Evolutionary conservation across 2,797 vertebrate genomes (phyloP).

Genomic region (Limnodromus scolopaceus): DNA sequence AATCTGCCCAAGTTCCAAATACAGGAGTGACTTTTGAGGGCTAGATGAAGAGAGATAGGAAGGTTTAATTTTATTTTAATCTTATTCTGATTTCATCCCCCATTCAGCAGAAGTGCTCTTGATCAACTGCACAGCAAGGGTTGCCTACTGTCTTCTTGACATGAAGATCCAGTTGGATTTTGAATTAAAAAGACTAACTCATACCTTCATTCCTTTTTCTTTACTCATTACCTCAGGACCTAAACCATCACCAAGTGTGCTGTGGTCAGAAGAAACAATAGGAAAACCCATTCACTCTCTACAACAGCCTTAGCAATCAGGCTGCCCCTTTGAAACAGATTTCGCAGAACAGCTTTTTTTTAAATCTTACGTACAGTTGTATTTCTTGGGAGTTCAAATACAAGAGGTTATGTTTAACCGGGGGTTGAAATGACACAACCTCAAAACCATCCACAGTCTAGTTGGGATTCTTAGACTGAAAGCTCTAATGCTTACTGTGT

Average conservation of each 20-base stretch:
- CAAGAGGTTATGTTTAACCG: background rate
- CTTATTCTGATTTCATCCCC: background rate
- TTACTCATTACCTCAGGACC: background rate
- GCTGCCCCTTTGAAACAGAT: background rate
- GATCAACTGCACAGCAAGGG: background rate
- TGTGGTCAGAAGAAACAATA: background rate
- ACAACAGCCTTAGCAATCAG: background rate
- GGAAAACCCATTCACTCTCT: background rate
- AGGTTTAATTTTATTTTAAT: background rate
- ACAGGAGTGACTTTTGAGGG: background rate
- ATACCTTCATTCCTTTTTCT: background rate
- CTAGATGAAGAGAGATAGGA: background rate
- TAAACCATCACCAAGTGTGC: background rate
- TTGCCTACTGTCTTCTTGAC: background rate
- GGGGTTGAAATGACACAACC: background rate
- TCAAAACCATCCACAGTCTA: background rate
- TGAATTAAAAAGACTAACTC: background rate
- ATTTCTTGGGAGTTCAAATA: background rate
- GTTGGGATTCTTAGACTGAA: background rate
- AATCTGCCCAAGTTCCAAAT: background rate
- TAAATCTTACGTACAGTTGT: background rate
- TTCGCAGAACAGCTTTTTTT: background rate
- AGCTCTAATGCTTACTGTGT: background rate
- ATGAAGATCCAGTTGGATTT: background rate
- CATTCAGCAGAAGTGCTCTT: background rate